Base-by-base conservation (phyloP, 2,113 vertebrate species). In the Austrofundulus limnaeus region DNA sequence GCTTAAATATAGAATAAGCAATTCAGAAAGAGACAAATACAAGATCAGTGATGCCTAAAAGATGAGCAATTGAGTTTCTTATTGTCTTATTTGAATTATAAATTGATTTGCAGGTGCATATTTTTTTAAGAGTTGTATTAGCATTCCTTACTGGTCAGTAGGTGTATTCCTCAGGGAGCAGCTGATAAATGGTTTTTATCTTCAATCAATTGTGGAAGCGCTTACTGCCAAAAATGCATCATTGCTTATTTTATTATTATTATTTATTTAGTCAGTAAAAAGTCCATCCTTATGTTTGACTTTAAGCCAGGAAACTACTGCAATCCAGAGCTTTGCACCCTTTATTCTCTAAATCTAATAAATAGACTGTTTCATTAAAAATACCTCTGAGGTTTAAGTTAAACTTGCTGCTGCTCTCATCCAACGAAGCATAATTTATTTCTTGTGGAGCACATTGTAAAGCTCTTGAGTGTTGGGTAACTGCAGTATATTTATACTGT, bases 291-390 rank as follows among this genome's bases (percentile, higher is more conserved):
- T 14, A 13, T 41, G 17, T 16, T 20, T 49, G 61, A 72, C n/a
- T 19, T n/a, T 1, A 14, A 66, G 72, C 60, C 15, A 58, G 46
- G 45, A 53, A 12, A 41, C 16, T 41, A 48, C 49, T 43, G 24
- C 46, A 42, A 60, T 79, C 63, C 66, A 72, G 66, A 60, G 61
- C 46, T 42, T 38, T 41, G 23, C 13, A 45, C 13, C 37, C 45
- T 43, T 60, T 61, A 47, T 65, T 64, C 60, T 43, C 53, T 49
- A 9, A 66, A 85, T 78, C 77, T 72, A 86, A 85, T 84, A 76
- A 83, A 6, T 64, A 66, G 49, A 25, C 56, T 56, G 57, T 64
- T 80, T 43, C 50, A 17, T 24, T 61, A 31, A 84, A 71, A 17
- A 53, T 47, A 56, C 72, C 61, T 62, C 45, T 69, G 51, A 65